Evolutionary conservation across 2,113 vertebrate genomes (phyloP), one percentile per base, ranked within the genome.

Genomic region (Helogale parvula): DNA sequence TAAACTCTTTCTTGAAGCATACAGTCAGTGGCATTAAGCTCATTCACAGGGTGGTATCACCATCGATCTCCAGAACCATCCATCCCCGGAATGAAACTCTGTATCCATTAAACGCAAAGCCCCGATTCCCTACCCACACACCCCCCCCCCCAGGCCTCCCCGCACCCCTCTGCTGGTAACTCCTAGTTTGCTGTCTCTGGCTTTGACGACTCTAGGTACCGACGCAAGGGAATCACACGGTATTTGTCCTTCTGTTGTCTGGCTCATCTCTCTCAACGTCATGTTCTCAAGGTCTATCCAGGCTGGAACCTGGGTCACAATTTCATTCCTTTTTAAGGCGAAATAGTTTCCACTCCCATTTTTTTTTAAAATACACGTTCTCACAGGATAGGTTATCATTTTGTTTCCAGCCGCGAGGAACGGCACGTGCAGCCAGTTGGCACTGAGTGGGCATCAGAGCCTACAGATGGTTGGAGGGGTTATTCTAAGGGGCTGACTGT

Each of bases 261-360:
- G 60, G 19, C 38, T 50, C 63, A 4, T 57, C 87, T 83, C 50
- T 10, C 25, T 60, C 33, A 38, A 14, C 25, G 17, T 68, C 7
- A 38, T 12, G 38, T 72, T 63, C 38, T 65, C 41, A 35, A 8
- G 69, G n/a, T 50, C 66, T 11, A 82, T n/a, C 38, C 41, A 7
- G 60, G 50, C 57, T 25, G 13, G 47, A 57, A 63, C 45, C 15
- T 21, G 12, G 10, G 12, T 65, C 38, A 89, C 68, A 87, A 90
- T 87, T 33, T 82, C n/a, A 52, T 45, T 57, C 38, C 50, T 92
- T 87, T 93, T 88, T 83, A 88, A 95, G 76, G 50, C 23, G 57
- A 81, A 97, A 85, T 72, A 60, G 47, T 88, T 81, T 52, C 83
- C 69, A 66, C 19, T 29, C 31, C 16, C 27, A 86, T 92, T 80